Evolutionary conservation across 1,140 invertebrate genomes (phyloP), one percentile per base, ranked within the genome.

Genomic region (Tetranychus cinnabarinus): DNA sequence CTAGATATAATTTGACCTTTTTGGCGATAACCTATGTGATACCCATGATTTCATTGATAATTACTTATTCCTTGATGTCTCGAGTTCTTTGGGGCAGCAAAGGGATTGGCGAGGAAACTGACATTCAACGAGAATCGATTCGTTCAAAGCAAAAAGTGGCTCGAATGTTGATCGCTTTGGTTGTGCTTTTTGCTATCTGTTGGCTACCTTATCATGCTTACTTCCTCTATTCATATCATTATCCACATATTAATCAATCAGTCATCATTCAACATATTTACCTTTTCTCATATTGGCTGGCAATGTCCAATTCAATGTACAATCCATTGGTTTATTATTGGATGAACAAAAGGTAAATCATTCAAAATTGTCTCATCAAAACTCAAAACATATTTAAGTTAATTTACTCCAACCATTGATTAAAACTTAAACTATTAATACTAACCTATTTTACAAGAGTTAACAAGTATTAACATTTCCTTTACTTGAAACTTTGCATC

Each of bases 251-350:
- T 56, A 83, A 80, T 12, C 80, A 80, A 64, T 75, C 78, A 46
- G 73, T 78, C 0, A 85, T 85, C 69, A 86, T 90, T 63, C 89
- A 93, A 72, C 88, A 93, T 71, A 77, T 89, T n/a, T 93, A 86
- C 70, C 74, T 93, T 62, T 81, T 79, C 57, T 88, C 91, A 66
- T 93, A 92, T 70, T 92, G 87, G 84, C 76, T 93, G 33, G 88
- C 89, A 1, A 93, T 93, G 88, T 88, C 85, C 71, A 91, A 90
- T 72, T 88, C 86, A 64, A 88, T 90, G 84, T 90, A 90, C 73
- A 93, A 92, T 75, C 88, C 88, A 2, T 88, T 92, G 65, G 89
- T 93, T 66, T 92, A 92, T 73, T 90, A 85, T 72, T 90, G 86
- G 83, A 89, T 91, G 85, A 92, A 92, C 73, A 83, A 84, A 55